Conservation (phyloP, 2,888 invertebrate species). For the Keiferia lycopersicella region DNA sequence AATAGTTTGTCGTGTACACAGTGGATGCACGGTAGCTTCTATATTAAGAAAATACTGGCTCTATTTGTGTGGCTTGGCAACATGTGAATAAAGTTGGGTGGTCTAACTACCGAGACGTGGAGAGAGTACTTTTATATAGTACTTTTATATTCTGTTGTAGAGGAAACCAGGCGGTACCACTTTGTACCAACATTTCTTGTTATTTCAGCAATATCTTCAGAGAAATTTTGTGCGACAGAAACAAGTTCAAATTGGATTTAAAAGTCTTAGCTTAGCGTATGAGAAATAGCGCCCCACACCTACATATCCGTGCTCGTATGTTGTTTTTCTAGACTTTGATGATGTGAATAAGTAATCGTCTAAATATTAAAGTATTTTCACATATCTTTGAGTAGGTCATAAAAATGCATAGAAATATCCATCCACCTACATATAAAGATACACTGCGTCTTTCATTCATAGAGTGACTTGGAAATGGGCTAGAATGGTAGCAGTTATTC, state of each 20-base stretch:
- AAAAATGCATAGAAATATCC: too few species aligned
- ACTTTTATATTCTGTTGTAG: not conserved
- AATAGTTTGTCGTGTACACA: slow-evolving; percentile 8
- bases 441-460: not conserved
- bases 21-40: not conserved
- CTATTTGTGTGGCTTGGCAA: slow-evolving; percentile 1
- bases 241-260: not conserved
- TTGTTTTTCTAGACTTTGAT: not conserved
- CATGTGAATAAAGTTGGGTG: not conserved
- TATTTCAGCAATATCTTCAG: not conserved
- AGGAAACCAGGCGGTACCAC: not conserved
- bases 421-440: not conserved
- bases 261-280: not conserved
- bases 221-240: not conserved
- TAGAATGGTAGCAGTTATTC: not conserved
- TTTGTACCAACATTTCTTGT: not conserved
- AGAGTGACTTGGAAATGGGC: not conserved
- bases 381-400: too few species aligned
- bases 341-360: not conserved
- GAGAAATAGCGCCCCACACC: not conserved
- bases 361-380: not conserved
- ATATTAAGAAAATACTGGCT: slow-evolving; percentile 9
- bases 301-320: not conserved
- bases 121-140: not conserved
- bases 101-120: not conserved